Evolutionary conservation across 2,797 vertebrate species (phyloP).

Genomic region (Mormyrops attenuatus): DNA sequence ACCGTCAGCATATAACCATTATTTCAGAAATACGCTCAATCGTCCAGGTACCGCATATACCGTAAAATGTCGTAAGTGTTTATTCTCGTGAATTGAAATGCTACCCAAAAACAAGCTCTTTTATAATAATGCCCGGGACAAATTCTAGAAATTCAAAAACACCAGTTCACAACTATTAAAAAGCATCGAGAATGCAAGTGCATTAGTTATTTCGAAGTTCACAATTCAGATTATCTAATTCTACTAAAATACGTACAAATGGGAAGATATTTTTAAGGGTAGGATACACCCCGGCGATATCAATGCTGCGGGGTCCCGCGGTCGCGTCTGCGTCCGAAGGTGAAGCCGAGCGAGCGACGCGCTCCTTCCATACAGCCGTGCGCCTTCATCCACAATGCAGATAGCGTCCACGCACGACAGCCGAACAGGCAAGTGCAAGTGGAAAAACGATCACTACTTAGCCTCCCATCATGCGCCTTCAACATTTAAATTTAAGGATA

Average conservation of each 20-base stretch:
- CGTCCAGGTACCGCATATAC: neutral
- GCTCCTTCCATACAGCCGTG: neutral
- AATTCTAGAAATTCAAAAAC: neutral
- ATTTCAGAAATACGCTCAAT: neutral
- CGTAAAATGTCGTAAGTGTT: neutral
- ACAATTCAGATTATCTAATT: neutral
- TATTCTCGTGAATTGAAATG: neutral
- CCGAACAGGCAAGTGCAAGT: neutral
- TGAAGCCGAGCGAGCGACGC: neutral
- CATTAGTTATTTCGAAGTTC: neutral
- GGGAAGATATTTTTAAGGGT: neutral
- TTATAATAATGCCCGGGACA: neutral
- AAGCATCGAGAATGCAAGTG: neutral
- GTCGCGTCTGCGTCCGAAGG: neutral
- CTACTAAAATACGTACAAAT: neutral
- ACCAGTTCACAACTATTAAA: neutral
- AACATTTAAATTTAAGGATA: neutral
- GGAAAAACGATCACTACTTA: neutral
- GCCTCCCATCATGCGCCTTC: neutral
- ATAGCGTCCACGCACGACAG: neutral
- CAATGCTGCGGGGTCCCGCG: neutral
- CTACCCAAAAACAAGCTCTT: neutral
- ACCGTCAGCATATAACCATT: neutral
- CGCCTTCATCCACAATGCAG: neutral
- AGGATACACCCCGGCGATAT: neutral